Evolutionary conservation across 2,113 vertebrate species (phyloP), one percentile per base, ranked within the genome.

Genomic region (Pseudopodoces humilis): DNA sequence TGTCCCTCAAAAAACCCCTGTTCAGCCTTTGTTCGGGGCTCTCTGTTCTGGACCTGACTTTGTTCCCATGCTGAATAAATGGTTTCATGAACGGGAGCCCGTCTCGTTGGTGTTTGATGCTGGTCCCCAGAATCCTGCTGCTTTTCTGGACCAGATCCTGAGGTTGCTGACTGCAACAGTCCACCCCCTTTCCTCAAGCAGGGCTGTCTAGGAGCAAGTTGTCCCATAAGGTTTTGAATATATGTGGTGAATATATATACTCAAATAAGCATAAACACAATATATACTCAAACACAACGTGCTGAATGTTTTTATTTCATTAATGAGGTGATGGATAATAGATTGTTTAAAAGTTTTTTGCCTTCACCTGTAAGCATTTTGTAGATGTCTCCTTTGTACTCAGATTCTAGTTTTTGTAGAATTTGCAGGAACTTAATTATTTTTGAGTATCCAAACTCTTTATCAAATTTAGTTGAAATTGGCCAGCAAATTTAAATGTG

Each of bases 391-490:
- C 30, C 75, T 55, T 65, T 21, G 9, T 86, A 39, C 23, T 87
- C 24, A 28, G 59, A 13, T 74, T 72, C 46, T 59, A 16, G 39
- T 46, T 93, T 77, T 70, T 77, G 59, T 86, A 77, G 50, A 77
- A 59, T 70, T 74, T 69, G 15, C 30, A 63, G 27, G 35, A 55
- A 53, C 30, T 27, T 65, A 33, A 80, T 88, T 86, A 62, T 90
- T 92, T 91, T 85, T 86, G 41, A 83, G 49, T 69, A n/a, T 88
- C 41, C 50, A 83, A 53, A 75, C 41, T 33, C 41, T 85, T 75
- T 58, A 63, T 92, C 35, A 88, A 88, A 90, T 95, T 62, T 27
- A 67, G 31, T 50, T 94, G 79, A 88, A 93, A 86, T 60, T 86
- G 71, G 71, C 46, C 71, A 74, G 59, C 59, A 80, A 63, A 95